phyloP scores from a whole-genome alignment of 2,797 vertebrate genomes.

The Pogoniulus pusillus region DNA sequence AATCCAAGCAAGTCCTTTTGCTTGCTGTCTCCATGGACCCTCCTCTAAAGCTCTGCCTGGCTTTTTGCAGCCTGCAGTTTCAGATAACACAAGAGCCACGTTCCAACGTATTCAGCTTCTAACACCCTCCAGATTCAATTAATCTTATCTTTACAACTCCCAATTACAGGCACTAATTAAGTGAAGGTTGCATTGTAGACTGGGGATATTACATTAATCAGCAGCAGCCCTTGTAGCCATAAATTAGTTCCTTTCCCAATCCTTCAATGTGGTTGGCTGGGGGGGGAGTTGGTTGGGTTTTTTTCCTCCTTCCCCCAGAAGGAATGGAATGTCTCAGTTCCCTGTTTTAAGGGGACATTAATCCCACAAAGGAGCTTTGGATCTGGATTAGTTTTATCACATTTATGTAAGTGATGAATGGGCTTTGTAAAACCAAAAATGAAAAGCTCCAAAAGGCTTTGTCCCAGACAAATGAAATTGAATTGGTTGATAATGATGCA shows the following conservation, averaged over 20 bases:
- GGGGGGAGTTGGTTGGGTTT: too few species aligned
- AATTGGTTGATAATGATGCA: constrained; percentile 43
- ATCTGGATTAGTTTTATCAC: constrained; percentile 67
- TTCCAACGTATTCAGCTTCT: constrained; percentile 75
- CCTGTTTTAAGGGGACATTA: constrained; percentile 51
- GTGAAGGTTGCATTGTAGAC: constrained; percentile 73
- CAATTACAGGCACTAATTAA: constrained; percentile 83
- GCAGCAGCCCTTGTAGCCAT: constrained; percentile 58
- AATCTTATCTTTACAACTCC: constrained; percentile 85
- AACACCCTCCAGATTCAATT: constrained; percentile 79
- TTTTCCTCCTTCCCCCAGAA: constrained; percentile 76
- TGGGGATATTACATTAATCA: constrained; percentile 76
- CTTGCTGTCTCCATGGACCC: constrained; percentile 18
- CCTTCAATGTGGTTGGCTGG: constrained; percentile 28
- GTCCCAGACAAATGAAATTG: constrained; percentile 38
- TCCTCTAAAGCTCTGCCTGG: neutral
- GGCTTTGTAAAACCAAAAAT: constrained; percentile 39
- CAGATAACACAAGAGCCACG: constrained; percentile 70
- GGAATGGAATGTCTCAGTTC: constrained; percentile 56
- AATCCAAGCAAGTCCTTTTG: neutral
- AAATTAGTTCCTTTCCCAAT: constrained; percentile 68
- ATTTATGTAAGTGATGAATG: constrained; percentile 67
- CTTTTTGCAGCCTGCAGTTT: constrained; percentile 56
- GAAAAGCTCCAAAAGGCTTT: constrained; percentile 31
- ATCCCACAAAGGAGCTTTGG: constrained; percentile 68